Percentiles rank a stretch among this genome's conserved stretches.
phyloP scores from a whole-genome alignment of 2,113 vertebrate species.

The Corynorhinus townsendii region DNA sequence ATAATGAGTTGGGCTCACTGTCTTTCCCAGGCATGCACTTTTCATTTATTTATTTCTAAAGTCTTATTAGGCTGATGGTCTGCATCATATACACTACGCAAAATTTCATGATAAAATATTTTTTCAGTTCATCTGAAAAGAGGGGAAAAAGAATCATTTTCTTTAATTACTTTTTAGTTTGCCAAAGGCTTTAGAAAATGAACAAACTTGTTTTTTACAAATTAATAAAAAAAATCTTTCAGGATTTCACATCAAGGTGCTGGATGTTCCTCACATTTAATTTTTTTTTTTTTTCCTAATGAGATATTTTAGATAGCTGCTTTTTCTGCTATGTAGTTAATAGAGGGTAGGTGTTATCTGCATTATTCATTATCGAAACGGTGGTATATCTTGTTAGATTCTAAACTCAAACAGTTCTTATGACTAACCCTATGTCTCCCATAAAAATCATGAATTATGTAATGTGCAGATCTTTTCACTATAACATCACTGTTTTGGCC shows the following conservation, averaged over 20 bases:
- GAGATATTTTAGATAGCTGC: constrained; percentile 69
- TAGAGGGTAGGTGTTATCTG: constrained; percentile 67
- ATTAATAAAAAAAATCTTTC: constrained; percentile 55
- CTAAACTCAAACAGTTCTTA: constrained; percentile 74
- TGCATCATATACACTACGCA: constrained; percentile 68
- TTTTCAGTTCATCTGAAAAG: constrained; percentile 52
- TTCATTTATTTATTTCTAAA: constrained; percentile 62
- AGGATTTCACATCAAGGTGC: constrained; percentile 68
- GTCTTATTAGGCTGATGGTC: constrained; percentile 50
- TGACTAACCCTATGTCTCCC: constrained; percentile 66
- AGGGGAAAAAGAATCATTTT: constrained; percentile 32
- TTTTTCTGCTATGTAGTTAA: constrained; percentile 72
- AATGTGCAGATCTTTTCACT: constrained; percentile 72
- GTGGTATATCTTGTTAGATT: constrained; percentile 69
- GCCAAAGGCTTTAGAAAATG: constrained; percentile 67
- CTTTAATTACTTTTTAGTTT: constrained; percentile 69
- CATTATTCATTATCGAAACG: constrained; percentile 77
- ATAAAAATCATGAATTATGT: constrained; percentile 82
- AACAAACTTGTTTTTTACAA: constrained; percentile 69
- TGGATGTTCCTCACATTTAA: constrained; percentile 47
- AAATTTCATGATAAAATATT: constrained; percentile 64
- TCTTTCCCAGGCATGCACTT: constrained; percentile 32
- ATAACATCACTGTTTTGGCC: constrained; percentile 57
- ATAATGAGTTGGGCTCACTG: constrained; percentile 60
- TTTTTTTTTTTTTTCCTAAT: constrained; percentile 58